phyloP scores from a whole-genome alignment of 53 echinoderm and acorn worm species.

The Paracentrotus lividus region DNA sequence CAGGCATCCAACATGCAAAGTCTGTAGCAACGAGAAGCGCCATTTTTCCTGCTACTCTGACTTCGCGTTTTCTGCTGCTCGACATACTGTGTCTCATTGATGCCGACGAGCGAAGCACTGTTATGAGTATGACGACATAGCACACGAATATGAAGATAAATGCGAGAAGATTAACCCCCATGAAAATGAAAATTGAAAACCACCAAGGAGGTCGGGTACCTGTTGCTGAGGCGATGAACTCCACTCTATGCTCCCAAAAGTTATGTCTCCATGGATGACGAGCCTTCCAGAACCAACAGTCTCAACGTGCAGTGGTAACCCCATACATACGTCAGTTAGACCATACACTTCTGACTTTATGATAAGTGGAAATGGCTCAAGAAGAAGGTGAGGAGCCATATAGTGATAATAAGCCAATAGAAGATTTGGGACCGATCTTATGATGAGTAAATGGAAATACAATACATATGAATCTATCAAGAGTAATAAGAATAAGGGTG shows the following conservation, averaged over 20 bases:
- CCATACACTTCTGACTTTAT: not conserved
- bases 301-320: conserved; percentile 39
- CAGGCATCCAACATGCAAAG: conserved; percentile 78
- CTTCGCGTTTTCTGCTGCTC: conserved; percentile 43
- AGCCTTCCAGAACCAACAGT: not conserved
- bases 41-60: conserved; percentile 70
- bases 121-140: conserved; percentile 73
- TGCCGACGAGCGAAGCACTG: conserved; percentile 24
- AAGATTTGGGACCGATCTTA: not conserved
- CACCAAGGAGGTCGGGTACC: conserved; percentile 66
- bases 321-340: conserved; percentile 56
- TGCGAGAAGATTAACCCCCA: conserved; percentile 69
- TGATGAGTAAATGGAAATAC: conserved; percentile 54
- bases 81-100: conserved; percentile 9
- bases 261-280: not conserved
- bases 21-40: conserved; percentile 74
- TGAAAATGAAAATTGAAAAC: conserved; percentile 73
- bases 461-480: conserved; percentile 71
- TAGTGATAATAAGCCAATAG: not conserved
- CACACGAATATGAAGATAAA: conserved; percentile 66
- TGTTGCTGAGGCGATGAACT: not conserved
- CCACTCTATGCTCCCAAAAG: not conserved
- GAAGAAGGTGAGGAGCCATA: not conserved
- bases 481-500: conserved; percentile 59
- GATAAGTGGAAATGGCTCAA: not conserved